Evolutionary conservation across 2,797 vertebrate genomes (phyloP), one percentile per base, ranked within the genome.

Genomic region (Epinephelus awoara): DNA sequence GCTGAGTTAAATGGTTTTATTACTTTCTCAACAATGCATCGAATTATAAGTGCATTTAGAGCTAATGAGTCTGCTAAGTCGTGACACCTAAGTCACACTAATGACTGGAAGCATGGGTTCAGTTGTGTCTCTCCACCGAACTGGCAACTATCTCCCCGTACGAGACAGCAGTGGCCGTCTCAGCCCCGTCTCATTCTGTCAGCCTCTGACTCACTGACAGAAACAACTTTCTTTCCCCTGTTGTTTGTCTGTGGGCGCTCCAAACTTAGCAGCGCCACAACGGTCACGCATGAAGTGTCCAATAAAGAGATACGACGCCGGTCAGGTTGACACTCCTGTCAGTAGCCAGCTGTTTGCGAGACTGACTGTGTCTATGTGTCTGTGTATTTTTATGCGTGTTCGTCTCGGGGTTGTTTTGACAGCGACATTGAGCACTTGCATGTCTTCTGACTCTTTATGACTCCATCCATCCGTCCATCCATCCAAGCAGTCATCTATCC

Each of bases 271-370:
- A 71, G 79, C 87, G 59, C 88, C 85, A 61, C 42, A 25, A 62
- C 47, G 44, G 91, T 92, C 84, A 92, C 75, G 80, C 90, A 86
- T 85, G 82, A 89, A 72, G 79, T 75, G 79, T 83, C 84, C 82
- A 78, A 85, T 91, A 71, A 91, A 89, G 82, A 78, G 80, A 77
- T 34, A 64, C 42, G 59, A 57, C 14, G 63, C 49, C 7, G 27
- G 61, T 67, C 77, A 74, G 87, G 87, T 84, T 88, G 91, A 89
- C 88, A 79, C 63, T 67, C 42, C 88, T 91, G 90, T 93, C 93
- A 88, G 83, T 62, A 58, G 74, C 90, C 92, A 92, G 89, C 88
- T 92, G 93, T 90, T 91, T 82, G 66, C 63, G 55, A 75, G 68
- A 68, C 70, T 38, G 42, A 21, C 59, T 79, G 72, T 75, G 80